Base-by-base conservation (phyloP, 1,140 invertebrate genomes). In the Megalonaias nervosa region DNA sequence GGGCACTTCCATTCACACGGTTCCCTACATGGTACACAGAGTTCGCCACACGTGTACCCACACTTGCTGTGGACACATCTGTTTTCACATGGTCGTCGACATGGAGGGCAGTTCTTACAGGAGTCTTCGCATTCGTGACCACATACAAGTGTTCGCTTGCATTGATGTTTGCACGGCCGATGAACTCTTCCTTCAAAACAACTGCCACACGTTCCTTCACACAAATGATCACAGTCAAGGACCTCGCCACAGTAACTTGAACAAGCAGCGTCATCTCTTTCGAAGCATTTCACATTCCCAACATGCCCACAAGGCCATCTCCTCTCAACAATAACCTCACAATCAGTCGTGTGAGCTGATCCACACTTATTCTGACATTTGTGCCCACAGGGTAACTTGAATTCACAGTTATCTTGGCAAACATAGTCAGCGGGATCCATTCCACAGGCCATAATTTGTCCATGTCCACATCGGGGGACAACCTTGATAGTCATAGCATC, bases 131-230 rank as follows among this genome's bases (percentile, higher is more conserved):
- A 91, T 23, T 81, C 69, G 77, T 92, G 91, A 13, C 89, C 89
- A 81, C 91, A 91, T 26, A 91, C 81, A 4, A 91, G 79, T n/a
- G 80, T 82, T 65, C 86, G 80, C 19, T 80, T 80, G 61, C 90
- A 92, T 56, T 75, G 74, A 66, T 86, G 58, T 19, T 61, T 64
- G 81, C 91, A 92, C 11, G 83, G 66, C 31, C 76, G 48, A 88
- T 95, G 94, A 68, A 95, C 87, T 23, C 94, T 90, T 23, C 94
- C 93, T 83, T 93, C 92, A 13, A 82, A 86, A 84, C 94, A 95
- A 82, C 77, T 58, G 6, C 81, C 80, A 70, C 87, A 89, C 19
- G 80, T 83, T 65, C 86, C 87, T 14, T 13, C 61, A 72, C 87
- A 89, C 0, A 23, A 38, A 73, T 89, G 87, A 15, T 77, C 85